A percentile compares a stretch with the other conserved stretches of the same genome.
These are phyloP conservation scores for Proteles cristata DNA, from an alignment of 2,113 vertebrate genomes.

Conservation along the genomic window DNA sequence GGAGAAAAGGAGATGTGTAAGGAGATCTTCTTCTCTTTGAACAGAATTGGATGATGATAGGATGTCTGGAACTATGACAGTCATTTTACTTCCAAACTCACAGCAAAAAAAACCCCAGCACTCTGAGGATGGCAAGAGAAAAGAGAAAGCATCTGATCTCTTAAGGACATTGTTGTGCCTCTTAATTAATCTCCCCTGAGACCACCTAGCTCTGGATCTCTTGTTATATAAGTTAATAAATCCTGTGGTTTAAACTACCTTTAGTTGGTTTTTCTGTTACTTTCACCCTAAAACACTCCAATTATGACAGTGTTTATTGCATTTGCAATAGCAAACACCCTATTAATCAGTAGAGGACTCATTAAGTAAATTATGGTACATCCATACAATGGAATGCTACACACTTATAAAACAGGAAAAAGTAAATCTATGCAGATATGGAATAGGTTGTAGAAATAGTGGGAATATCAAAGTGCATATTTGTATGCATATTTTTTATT, in stretches of 20 bases:
- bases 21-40: not conserved
- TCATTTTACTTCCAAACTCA: not conserved
- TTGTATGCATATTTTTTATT: not conserved
- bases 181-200: not conserved
- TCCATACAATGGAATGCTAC: not conserved
- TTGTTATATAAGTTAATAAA: not conserved
- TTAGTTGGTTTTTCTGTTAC: not conserved
- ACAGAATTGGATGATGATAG: not conserved
- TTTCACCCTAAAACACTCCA: not conserved
- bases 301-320: not conserved
- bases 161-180: not conserved
- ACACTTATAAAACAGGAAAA: not conserved
- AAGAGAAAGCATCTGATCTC: not conserved
- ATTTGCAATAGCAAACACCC: not conserved
- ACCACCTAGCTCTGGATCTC: not conserved
- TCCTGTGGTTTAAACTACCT: not conserved
- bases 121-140: not conserved
- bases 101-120: not conserved
- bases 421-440: not conserved
- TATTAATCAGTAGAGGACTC: not conserved
- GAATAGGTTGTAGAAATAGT: not conserved
- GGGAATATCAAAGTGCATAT: not conserved
- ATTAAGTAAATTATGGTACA: slow-evolving; percentile 7
- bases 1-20: not conserved
- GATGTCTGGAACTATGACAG: not conserved